Conservation (phyloP, 2,888 invertebrate species). For the Trachelus tabidus region DNA sequence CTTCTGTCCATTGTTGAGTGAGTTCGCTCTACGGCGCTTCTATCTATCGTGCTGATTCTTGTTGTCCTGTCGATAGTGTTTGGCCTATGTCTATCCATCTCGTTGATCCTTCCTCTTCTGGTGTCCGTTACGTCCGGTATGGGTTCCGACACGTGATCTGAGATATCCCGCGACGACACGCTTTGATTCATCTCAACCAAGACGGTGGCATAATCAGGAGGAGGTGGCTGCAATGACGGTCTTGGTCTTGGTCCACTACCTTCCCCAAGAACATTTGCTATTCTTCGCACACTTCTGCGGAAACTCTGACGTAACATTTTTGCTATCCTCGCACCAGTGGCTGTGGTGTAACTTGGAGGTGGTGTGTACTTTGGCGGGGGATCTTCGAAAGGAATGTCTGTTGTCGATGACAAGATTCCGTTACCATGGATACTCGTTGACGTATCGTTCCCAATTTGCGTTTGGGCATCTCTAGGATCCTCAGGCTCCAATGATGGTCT, state of each 20-base stretch:
- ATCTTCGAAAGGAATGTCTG: slow-evolving; percentile 71
- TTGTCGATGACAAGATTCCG: slow-evolving; percentile 51
- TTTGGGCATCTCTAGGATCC: slow-evolving; percentile 56
- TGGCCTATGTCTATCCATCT: slow-evolving; percentile 39
- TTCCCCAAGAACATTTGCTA: slow-evolving; percentile 70
- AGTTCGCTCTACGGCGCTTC: slow-evolving; percentile 39
- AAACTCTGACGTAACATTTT: slow-evolving; percentile 82
- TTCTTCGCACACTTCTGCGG: slow-evolving; percentile 80
- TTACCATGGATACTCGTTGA: slow-evolving; percentile 52
- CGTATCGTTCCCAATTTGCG: slow-evolving; percentile 46
- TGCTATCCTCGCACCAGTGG: slow-evolving; percentile 86
- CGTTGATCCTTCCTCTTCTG: slow-evolving; percentile 11
- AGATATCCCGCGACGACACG: slow-evolving; percentile 32
- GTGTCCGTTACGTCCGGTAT: slow-evolving; percentile 39
- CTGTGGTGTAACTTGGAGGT: slow-evolving; percentile 92
- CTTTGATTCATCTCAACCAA: slow-evolving; percentile 72
- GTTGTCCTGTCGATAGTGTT: slow-evolving; percentile 52
- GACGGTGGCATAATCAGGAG: slow-evolving; percentile 74
- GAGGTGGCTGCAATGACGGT: slow-evolving; percentile 67
- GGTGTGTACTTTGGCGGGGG: slow-evolving; percentile 95
- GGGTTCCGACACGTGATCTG: slow-evolving; percentile 39
- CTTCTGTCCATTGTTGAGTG: slow-evolving; percentile 52
- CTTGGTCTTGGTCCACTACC: slow-evolving; percentile 56
- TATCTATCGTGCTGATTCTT: slow-evolving; percentile 45
- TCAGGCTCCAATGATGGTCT: slow-evolving; percentile 76